A percentile compares a stretch with the other conserved stretches of the same genome.
These are phyloP conservation scores for Chaetura pelagica DNA, from an alignment of 2,113 vertebrate genomes.

Conservation along the genomic window DNA sequence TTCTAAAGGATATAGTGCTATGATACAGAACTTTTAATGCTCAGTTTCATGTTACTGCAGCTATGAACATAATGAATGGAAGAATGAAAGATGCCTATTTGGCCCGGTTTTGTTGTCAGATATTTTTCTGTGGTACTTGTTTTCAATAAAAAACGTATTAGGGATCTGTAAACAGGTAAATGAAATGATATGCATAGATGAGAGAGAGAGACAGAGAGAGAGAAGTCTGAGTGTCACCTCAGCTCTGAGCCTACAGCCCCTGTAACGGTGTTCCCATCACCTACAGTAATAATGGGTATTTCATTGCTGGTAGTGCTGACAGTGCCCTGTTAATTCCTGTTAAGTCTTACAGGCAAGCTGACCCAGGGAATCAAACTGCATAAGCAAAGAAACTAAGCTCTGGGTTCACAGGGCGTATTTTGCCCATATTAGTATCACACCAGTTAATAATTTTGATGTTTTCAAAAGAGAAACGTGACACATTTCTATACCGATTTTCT, in stretches of 20 bases:
- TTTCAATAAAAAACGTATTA: background rate
- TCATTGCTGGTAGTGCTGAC: background rate
- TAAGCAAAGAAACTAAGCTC: background rate
- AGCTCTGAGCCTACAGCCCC: background rate
- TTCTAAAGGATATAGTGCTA: background rate
- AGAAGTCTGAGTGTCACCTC: slow-evolving; percentile 6
- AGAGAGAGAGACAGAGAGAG: background rate
- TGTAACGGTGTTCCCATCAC: background rate
- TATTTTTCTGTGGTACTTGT: background rate
- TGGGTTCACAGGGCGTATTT: background rate
- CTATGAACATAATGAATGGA: background rate
- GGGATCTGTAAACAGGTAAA: background rate
- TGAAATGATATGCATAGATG: background rate
- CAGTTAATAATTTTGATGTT: background rate
- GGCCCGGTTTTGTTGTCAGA: background rate
- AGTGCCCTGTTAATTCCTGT: slow-evolving; percentile 25
- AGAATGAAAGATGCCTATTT: background rate
- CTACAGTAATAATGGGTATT: background rate
- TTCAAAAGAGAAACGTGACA: background rate
- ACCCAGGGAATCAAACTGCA: background rate
- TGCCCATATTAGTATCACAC: background rate
- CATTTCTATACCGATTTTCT: background rate
- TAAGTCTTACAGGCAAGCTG: slow-evolving; percentile 7
- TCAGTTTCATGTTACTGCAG: background rate
- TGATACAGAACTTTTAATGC: background rate